Conservation (phyloP, 2,113 vertebrate species). For the Callipepla californica region DNA sequence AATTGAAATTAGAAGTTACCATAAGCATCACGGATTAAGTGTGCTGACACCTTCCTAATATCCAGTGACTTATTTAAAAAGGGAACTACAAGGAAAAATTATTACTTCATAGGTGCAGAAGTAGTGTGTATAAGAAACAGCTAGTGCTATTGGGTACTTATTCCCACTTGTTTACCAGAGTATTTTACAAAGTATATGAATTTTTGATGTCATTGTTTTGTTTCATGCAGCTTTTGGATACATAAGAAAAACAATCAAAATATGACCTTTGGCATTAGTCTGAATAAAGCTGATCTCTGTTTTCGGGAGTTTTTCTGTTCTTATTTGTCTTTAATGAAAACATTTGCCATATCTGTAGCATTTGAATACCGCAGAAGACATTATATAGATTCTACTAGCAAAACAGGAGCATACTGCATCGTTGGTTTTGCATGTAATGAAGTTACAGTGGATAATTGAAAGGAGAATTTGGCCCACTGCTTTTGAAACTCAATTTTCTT, state of each 20-base stretch:
- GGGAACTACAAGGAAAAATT: background rate
- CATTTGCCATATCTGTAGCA: conserved; percentile 7
- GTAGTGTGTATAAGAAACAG: background rate
- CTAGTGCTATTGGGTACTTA: background rate
- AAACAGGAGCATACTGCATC: conserved; percentile 35
- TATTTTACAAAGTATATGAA: background rate
- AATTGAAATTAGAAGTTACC: background rate
- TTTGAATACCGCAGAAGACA: conserved; percentile 49
- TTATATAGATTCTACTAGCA: conserved; percentile 41
- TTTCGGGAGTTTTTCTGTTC: background rate
- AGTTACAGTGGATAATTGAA: conserved; percentile 66
- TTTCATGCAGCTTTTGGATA: background rate
- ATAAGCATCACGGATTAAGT: background rate
- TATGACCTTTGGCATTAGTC: background rate
- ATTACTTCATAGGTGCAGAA: background rate
- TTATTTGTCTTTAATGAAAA: conserved; percentile 49
- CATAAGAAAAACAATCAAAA: background rate
- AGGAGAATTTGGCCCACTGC: conserved; percentile 60
- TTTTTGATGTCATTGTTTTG: background rate
- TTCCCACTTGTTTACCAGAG: background rate
- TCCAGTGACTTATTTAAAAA: background rate
- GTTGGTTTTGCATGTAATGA: conserved; percentile 61
- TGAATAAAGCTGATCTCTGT: background rate
- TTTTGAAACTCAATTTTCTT: conserved; percentile 62
- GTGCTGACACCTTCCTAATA: background rate